phyloP scores from a whole-genome alignment of 2,888 invertebrate species.

The Micoletzkya japonica region DNA sequence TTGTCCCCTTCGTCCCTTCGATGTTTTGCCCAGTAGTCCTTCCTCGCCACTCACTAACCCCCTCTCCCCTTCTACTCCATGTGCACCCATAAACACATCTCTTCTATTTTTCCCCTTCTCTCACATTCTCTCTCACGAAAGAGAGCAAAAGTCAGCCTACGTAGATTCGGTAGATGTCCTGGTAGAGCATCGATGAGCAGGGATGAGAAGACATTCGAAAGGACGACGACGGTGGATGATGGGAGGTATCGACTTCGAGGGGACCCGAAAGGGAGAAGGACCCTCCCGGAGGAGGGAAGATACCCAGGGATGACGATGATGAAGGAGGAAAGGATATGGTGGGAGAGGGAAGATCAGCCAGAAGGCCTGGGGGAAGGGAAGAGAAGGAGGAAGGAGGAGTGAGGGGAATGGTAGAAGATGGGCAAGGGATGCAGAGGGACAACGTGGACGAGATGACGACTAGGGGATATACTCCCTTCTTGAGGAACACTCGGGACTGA shows the following conservation, averaged over 20 bases:
- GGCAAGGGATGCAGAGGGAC: background rate
- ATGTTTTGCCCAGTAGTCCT: background rate
- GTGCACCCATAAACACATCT: background rate
- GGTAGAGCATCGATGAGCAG: constrained; percentile 18
- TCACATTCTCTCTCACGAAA: background rate
- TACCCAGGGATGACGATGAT: constrained; percentile 14
- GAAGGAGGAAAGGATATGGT: background rate
- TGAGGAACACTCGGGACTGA: too few relatives aligned
- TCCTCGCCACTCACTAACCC: background rate
- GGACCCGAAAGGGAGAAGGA: constrained; percentile 5
- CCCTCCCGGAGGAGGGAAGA: constrained; percentile 22
- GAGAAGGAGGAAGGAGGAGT: constrained; percentile 22
- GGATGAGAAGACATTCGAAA: background rate
- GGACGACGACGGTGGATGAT: background rate
- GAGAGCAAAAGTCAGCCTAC: constrained; percentile 4
- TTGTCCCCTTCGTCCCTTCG: too few relatives aligned
- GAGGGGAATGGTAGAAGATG: constrained; percentile 17
- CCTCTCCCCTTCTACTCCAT: background rate
- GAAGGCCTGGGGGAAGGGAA: background rate
- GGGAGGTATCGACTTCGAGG: constrained; percentile 1
- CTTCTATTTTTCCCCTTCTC: background rate
- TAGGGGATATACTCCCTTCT: too few relatives aligned
- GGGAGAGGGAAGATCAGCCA: constrained; percentile 23
- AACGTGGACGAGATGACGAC: background rate
- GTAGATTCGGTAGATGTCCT: constrained; percentile 24